A percentile compares a stretch with the other conserved stretches of the same genome.
phyloP scores from a whole-genome alignment of 2,888 invertebrate species.

The Lasioglossum pauxillum region DNA sequence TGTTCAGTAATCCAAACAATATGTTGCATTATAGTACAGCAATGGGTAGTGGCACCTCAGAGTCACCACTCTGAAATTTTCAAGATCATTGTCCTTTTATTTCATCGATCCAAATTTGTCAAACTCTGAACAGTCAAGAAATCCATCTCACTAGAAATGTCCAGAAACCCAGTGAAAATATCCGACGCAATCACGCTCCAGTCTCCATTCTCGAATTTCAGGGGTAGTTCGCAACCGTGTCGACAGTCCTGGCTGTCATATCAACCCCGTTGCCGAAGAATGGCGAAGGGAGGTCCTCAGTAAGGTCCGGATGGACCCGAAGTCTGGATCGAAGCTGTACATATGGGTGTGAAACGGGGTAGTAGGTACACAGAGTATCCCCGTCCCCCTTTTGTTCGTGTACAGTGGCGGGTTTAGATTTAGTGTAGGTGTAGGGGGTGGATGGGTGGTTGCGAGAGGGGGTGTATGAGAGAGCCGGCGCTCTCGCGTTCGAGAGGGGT shows the following conservation, averaged over 20 bases:
- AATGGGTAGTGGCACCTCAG: no score
- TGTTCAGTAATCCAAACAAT: no score
- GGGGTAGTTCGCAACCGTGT: neutral
- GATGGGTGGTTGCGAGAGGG: neutral
- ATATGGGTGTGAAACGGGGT: constrained; percentile 60
- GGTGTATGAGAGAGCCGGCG: neutral
- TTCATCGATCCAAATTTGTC: neutral
- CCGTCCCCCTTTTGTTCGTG: constrained; percentile 16
- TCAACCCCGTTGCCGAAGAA: neutral
- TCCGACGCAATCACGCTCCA: neutral
- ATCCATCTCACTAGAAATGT: no score
- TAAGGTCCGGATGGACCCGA: constrained; percentile 13
- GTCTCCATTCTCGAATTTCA: neutral
- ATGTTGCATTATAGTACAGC: no score
- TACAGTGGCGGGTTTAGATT: constrained; percentile 58
- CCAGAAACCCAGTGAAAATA: neutral
- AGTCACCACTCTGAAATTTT: no score
- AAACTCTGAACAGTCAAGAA: neutral
- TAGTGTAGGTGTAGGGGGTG: constrained; percentile 52
- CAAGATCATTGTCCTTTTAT: neutral
- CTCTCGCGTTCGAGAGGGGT: constrained; percentile 79
- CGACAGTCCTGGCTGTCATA: neutral
- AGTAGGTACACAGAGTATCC: constrained; percentile 54
- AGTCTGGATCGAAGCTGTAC: constrained; percentile 32
- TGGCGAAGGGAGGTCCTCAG: neutral